Base-by-base conservation (phyloP, 2,797 vertebrate species). In the Anabas testudineus region DNA sequence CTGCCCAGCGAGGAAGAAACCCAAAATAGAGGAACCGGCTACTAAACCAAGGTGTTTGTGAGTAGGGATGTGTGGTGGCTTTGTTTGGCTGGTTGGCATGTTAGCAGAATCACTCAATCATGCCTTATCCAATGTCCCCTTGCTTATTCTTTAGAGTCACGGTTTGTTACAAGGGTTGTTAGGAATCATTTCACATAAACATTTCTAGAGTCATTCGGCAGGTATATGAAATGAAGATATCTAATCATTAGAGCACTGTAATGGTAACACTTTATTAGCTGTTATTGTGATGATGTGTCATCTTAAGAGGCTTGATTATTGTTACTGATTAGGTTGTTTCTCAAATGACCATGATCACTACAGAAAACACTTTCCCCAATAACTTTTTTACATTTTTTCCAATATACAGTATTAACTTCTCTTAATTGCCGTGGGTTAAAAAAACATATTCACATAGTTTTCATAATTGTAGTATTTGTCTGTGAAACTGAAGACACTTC, bases 1-100 rank as follows among this genome's bases (percentile, higher is more conserved):
- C 22, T 26, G 41, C 13, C 73, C 84, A 2, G 28, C 15, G 45
- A 88, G 53, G 53, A 94, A 93, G 81, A 91, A 79, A 68, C 32
- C 21, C 39, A 93, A 73, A 80, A 60, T 51, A 4, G 85, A 84
- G 34, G 66, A 79, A 16, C n/a, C 48, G 26, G 14, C 21, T 39
- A 10, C 78, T 1, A 86, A 80, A 78, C 32, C 80, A 12, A 90
- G 91, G 91, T 91, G 15, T 28, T 71, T 69, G 24, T 32, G 14
- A 22, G 34, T 14, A 15, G 10, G 7, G 16, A n/a, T 21, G 10
- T 39, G 10, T 4, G 16, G 13, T 48, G 22, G 0, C 7, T 46
- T 12, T 46, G 5, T 54, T 24, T 14, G 39, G 14, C 10, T 26
- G 10, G 32, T 46, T 18, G 8, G 30, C 1, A 28, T 28, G 19